Percentiles rank a stretch among this genome's conserved stretches.
Evolutionary conservation across 2,797 vertebrate species (phyloP).

Genomic region (Paguma larvata): DNA sequence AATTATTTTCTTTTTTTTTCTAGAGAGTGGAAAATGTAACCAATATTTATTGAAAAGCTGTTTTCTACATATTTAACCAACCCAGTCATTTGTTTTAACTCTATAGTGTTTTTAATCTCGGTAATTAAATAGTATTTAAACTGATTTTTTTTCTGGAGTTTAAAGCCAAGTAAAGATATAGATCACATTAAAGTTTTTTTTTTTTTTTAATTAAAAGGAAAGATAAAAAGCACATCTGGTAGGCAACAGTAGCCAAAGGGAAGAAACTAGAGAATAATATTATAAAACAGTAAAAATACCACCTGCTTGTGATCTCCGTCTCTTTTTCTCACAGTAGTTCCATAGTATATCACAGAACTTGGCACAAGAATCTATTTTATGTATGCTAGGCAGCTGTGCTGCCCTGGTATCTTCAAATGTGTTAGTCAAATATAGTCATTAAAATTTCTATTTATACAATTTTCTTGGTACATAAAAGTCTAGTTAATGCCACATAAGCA

Average conservation of each 20-base stretch:
- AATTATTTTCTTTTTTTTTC: neutral
- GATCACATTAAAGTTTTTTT: neutral
- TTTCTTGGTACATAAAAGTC: neutral
- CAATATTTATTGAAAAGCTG: neutral
- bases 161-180: neutral
- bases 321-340: neutral
- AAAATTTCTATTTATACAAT: neutral
- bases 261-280: slow-evolving; percentile 44
- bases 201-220: slow-evolving; percentile 68
- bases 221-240: slow-evolving; percentile 57
- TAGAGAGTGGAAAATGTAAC: neutral
- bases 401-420: neutral
- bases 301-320: slow-evolving; percentile 23
- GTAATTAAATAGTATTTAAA: neutral
- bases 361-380: neutral
- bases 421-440: neutral
- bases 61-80: neutral
- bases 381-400: neutral
- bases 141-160: neutral
- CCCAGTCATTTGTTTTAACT: neutral
- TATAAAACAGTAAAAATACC: slow-evolving; percentile 61
- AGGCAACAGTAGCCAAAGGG: slow-evolving; percentile 31
- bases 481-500: neutral
- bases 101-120: neutral
- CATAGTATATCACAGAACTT: neutral